Evolutionary conservation across 1,140 invertebrate species (phyloP).

Genomic region (Neodiprion fabricii): DNA sequence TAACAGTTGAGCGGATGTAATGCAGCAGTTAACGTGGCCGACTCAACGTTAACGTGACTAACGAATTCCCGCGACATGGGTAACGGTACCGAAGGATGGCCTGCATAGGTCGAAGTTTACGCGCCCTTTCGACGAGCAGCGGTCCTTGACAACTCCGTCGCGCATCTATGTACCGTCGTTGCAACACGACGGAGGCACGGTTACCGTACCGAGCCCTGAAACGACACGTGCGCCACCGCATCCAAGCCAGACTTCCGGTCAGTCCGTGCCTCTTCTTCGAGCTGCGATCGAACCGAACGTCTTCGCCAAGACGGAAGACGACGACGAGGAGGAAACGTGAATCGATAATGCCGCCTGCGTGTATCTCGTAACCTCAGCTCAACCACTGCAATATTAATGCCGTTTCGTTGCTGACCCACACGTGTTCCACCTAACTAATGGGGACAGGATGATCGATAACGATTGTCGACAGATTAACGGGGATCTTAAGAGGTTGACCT

Average conservation of each 20-base stretch:
- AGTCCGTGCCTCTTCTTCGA: background rate
- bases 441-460: background rate
- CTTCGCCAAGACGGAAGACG: background rate
- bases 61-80: background rate
- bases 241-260: conserved; percentile 1
- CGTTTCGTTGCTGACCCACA: background rate
- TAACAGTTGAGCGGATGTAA: too few species aligned
- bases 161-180: background rate
- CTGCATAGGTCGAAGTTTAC: background rate
- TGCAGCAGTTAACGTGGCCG: too few species aligned
- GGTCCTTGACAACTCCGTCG: background rate
- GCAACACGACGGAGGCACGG: background rate
- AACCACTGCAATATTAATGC: background rate
- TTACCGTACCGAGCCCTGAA: background rate
- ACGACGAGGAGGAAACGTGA: background rate
- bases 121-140: background rate
- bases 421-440: background rate
- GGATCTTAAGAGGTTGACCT: too few species aligned
- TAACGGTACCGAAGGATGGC: background rate
- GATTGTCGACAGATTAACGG: background rate
- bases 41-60: too few species aligned
- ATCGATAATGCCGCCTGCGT: conserved; percentile 2
- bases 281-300: background rate
- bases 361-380: conserved; percentile 7
- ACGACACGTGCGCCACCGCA: conserved; percentile 1